A percentile compares a stretch with the other conserved stretches of the same genome.
Evolutionary conservation across 2,888 invertebrate genomes (phyloP).

Genomic region (Synergus itoensis): DNA sequence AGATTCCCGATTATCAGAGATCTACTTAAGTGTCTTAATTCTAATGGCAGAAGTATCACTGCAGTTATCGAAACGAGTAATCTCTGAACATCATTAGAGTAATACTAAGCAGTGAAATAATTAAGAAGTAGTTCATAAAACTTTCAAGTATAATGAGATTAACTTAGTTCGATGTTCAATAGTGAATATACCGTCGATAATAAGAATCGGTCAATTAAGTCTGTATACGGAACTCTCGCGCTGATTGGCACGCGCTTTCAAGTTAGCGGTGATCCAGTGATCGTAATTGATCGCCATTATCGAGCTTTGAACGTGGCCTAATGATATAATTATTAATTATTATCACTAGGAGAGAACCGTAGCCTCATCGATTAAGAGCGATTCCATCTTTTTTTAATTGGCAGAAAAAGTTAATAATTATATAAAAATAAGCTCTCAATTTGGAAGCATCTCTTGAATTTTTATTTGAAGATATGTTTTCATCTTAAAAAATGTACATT

Average conservation of each 20-base stretch:
- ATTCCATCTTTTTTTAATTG: background rate
- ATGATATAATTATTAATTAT: constrained; percentile 7
- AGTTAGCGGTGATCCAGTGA: constrained; percentile 8
- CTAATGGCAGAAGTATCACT: constrained; percentile 2
- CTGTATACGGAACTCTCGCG: background rate
- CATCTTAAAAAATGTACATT: background rate
- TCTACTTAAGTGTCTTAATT: background rate
- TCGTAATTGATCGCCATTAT: constrained; percentile 26
- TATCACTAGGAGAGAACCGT: background rate
- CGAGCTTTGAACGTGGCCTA: background rate
- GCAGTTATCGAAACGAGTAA: background rate
- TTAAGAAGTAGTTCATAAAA: constrained; percentile 10
- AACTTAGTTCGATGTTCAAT: constrained; percentile 5
- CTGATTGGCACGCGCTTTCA: constrained; percentile 30
- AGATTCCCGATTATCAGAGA: background rate
- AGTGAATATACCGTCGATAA: constrained; percentile 4
- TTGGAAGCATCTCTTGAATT: no score
- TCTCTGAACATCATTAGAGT: constrained; percentile 13
- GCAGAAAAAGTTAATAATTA: background rate
- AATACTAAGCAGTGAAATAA: constrained; percentile 5
- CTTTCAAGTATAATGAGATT: background rate
- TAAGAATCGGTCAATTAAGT: constrained; percentile 35
- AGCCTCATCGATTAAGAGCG: background rate
- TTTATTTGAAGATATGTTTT: no score
- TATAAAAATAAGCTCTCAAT: no score